Evolutionary conservation across 2,797 vertebrate genomes (phyloP), one percentile per base, ranked within the genome.

Genomic region (Channallabes apus): DNA sequence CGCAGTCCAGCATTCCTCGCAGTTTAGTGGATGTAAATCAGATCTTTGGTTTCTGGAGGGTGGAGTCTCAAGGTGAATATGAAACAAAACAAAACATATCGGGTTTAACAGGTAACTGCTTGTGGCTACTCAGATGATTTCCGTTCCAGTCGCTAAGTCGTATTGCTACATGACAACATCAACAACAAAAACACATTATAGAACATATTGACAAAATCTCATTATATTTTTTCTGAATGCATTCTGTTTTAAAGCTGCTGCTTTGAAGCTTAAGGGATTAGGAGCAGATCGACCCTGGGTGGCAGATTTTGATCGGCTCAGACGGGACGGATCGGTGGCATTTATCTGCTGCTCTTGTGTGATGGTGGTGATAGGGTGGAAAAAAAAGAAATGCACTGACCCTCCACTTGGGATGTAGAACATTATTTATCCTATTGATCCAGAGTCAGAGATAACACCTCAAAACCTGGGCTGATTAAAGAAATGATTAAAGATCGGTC

Each of bases 351-450:
- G 83, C 56, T 83, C 61, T 84, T 76, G 87, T 79, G 82, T 72
- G 89, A 89, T 88, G 80, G 75, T 24, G 75, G 56, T 32, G 86
- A 88, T 89, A 88, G 83, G 46, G 46, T 0, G 46, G 46, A 46
- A 46, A 80, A 87, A 75, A 79, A 87, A 62, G 82, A 78, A 64
- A 75, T 73, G 79, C 68, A 29, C 54, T 82, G 82, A 87, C 84
- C 88, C 68, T 84, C 73, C 85, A 72, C 68, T 84, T 80, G 84
- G 80, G 82, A 86, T 88, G 87, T 87, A 69, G 87, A 89, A 82
- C 84, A 86, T 88, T 86, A 79, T 85, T 89, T 88, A 86, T 90
- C 83, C 67, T 87, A 90, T 90, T 80, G 88, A 90, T 90, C 83
- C 82, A 80, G 84, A 72, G 80, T 62, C 61, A 67, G 82, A 87